These are phyloP conservation scores for Amazona ochrocephala DNA, from an alignment of 2,797 vertebrate genomes.

Conservation along the genomic window DNA sequence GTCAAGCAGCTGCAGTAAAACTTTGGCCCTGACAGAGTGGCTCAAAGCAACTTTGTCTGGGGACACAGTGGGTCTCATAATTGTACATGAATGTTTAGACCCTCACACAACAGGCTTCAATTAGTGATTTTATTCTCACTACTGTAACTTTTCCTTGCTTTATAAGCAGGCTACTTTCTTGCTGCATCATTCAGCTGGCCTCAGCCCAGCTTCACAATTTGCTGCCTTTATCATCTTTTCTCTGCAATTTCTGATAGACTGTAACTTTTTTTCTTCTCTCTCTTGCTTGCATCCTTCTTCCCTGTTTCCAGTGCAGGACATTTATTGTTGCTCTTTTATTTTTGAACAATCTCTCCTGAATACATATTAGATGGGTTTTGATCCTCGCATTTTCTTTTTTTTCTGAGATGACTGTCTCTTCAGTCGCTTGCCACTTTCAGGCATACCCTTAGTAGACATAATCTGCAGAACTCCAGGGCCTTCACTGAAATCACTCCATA, in stretches of 20 bases:
- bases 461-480: neutral
- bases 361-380: neutral
- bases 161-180: neutral
- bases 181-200: neutral
- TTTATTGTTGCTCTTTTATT: neutral
- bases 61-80: neutral
- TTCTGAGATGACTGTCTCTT: neutral
- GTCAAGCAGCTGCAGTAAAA: neutral
- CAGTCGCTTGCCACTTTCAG: neutral
- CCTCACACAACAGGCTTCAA: neutral
- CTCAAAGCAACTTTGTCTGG: neutral
- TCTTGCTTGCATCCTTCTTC: neutral
- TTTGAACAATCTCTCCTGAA: neutral
- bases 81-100: neutral
- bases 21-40: neutral
- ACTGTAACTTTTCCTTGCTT: neutral
- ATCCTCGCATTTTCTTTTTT: neutral
- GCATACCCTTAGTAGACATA: neutral
- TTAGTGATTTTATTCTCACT: neutral
- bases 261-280: neutral
- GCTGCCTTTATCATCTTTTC: neutral
- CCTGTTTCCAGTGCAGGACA: neutral
- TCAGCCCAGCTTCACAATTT: neutral
- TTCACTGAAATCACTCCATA: neutral
- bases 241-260: neutral